Base-by-base conservation (phyloP, 2,113 vertebrate genomes). In the Chaetodon trifascialis region DNA sequence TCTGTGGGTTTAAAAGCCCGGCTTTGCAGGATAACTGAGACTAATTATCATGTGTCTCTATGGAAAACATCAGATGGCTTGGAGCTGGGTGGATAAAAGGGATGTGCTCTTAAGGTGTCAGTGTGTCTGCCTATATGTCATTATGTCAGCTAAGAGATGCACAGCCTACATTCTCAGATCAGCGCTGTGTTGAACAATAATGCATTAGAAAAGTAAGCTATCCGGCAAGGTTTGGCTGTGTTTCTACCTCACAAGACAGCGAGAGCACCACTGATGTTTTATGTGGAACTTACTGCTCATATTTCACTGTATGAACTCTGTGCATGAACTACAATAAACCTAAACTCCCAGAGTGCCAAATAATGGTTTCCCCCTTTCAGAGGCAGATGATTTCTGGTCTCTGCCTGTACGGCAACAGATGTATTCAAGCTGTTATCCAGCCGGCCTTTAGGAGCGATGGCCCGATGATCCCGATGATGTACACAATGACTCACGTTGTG, bases 21-120 rank as follows among this genome's bases (percentile, higher is more conserved):
- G 86, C 86, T 89, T 88, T 91, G 60, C 89, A 80, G 76, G 78
- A 86, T 78, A 91, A 90, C 88, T 11, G 59, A 93, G 81, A 80
- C 85, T 89, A 89, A 93, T 94, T 88, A 90, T 89, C 66, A 85
- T 40, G 66, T 34, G 87, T 86, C 86, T 85, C 87, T 11, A 36
- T 65, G 88, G 83, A 89, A 63, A 83, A 68, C 68, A 71, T 67
- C 89, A 69, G 69, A 80, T 49, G 81, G 77, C 71, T 62, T 47
- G 4, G 42, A 25, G 55, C 12, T 40, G 14, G 23, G 55, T 23
- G 47, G 81, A 77, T 79, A 42, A 75, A 76, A 40, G 67, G 25
- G 63, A 69, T 46, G 64, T 66, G 38, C 73, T 88, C 54, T 83
- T 1, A 62, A 69, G 80, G 81, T 85, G 75, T 74, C 76, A 36